Evolutionary conservation across 2,888 invertebrate genomes (phyloP).

Genomic region (Zygaena filipendulae): DNA sequence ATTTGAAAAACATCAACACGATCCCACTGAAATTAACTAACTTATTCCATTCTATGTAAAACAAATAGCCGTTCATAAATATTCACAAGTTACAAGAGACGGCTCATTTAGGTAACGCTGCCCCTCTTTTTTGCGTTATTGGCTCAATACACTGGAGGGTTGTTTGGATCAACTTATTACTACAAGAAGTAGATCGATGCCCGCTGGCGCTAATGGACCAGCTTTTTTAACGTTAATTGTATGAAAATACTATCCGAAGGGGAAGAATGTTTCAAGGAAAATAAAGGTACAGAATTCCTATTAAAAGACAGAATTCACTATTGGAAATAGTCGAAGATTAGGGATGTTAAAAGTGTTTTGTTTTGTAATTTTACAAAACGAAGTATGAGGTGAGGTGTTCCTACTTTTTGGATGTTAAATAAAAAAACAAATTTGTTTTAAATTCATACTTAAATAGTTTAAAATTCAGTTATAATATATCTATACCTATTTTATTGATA

Average conservation of each 20-base stretch:
- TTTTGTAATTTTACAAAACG: too few species aligned
- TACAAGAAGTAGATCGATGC: slow-evolving; percentile 44
- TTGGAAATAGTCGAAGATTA: too few species aligned
- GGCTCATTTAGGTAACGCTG: slow-evolving; percentile 53
- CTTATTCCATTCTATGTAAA: slow-evolving; percentile 24
- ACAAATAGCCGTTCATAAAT: slow-evolving; percentile 55
- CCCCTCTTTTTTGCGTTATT: slow-evolving; percentile 63
- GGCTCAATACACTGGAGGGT: slow-evolving; percentile 57
- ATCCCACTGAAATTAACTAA: too few species aligned
- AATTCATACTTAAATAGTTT: too few species aligned
- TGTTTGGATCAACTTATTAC: slow-evolving; percentile 51
- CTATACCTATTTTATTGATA: too few species aligned
- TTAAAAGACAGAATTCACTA: too few species aligned
- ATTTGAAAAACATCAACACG: too few species aligned
- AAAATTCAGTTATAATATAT: too few species aligned
- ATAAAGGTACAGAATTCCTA: too few species aligned
- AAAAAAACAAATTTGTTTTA: too few species aligned
- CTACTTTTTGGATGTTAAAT: slow-evolving; percentile 1
- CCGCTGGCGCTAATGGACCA: slow-evolving; percentile 51
- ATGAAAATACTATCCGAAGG: not conserved
- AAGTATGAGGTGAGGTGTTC: too few species aligned
- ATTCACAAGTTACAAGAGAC: slow-evolving; percentile 59
- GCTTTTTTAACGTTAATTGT: slow-evolving; percentile 52
- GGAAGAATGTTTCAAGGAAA: not conserved
- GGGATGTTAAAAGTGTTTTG: too few species aligned